A percentile compares a stretch with the other conserved stretches of the same genome.
phyloP scores from a whole-genome alignment of 2,888 invertebrate genomes.

The Drosophila trichaetosa region DNA sequence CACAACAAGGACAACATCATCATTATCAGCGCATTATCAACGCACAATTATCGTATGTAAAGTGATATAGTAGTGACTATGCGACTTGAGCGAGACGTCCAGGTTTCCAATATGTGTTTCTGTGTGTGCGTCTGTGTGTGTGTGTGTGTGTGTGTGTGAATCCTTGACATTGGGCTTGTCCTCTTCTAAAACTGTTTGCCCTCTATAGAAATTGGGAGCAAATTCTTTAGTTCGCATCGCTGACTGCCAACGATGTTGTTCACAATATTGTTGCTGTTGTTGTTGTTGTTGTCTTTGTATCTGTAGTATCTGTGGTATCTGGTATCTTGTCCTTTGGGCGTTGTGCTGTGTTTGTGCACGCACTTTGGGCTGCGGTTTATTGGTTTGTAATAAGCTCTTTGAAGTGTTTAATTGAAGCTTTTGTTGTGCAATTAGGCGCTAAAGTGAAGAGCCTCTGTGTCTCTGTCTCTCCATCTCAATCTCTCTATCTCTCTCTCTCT shows the following conservation, averaged over 20 bases:
- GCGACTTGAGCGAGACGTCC: slow-evolving; percentile 6
- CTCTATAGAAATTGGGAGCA: slow-evolving; percentile 48
- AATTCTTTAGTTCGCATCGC: slow-evolving; percentile 51
- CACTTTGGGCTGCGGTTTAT: slow-evolving; percentile 75
- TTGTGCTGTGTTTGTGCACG: slow-evolving; percentile 45
- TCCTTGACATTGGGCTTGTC: slow-evolving; percentile 74
- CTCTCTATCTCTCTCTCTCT: background rate
- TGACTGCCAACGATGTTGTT: slow-evolving; percentile 24
- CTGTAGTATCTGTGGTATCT: slow-evolving; percentile 28
- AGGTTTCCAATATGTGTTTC: slow-evolving; percentile 16
- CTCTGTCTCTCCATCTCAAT: background rate
- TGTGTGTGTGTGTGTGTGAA: slow-evolving; percentile 18
- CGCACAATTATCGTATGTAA: slow-evolving; percentile 79
- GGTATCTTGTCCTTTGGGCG: slow-evolving; percentile 44
- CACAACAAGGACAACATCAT: slow-evolving; percentile 37
- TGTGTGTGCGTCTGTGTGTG: slow-evolving; percentile 12
- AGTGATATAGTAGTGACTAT: slow-evolving; percentile 63
- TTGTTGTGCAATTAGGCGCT: slow-evolving; percentile 80
- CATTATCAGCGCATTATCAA: slow-evolving; percentile 67
- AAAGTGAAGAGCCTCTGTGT: slow-evolving; percentile 63
- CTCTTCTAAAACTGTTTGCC: slow-evolving; percentile 14
- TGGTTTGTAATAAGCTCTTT: slow-evolving; percentile 79
- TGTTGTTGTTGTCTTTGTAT: slow-evolving; percentile 10
- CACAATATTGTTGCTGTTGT: slow-evolving; percentile 8
- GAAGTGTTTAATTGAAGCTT: slow-evolving; percentile 80